These are phyloP conservation scores for Vannuccia rotundouncinata DNA, from an alignment of 2,888 invertebrate species.

Conservation along the genomic window DNA sequence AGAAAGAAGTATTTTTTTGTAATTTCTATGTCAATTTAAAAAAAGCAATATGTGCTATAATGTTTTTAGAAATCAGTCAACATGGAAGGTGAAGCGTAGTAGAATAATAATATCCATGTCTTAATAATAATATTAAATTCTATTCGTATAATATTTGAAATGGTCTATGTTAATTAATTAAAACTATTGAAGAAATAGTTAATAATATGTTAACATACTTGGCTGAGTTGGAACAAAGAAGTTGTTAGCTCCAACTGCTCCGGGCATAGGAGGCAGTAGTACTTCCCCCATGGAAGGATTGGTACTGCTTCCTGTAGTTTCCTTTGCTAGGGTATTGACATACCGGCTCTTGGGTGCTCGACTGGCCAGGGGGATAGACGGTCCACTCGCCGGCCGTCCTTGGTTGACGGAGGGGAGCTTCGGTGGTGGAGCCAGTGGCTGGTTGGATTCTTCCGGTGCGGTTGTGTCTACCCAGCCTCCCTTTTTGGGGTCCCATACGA, in stretches of 20 bases:
- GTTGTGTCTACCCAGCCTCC: background rate
- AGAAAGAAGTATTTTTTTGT: too few relatives aligned
- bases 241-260: background rate
- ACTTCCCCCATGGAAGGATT: background rate
- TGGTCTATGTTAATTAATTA: too few relatives aligned
- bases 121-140: too few relatives aligned
- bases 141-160: too few relatives aligned
- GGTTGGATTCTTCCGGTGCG: background rate
- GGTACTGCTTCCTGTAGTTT: background rate
- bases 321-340: background rate
- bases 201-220: too few relatives aligned
- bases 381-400: background rate
- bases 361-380: background rate
- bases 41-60: too few relatives aligned
- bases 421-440: background rate
- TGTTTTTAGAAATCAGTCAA: too few relatives aligned
- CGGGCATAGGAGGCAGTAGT: background rate
- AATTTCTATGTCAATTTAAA: too few relatives aligned
- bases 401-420: background rate
- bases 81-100: too few relatives aligned
- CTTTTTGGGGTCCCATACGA: background rate
- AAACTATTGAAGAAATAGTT: too few relatives aligned
- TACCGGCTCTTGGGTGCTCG: background rate
- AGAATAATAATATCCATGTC: too few relatives aligned
- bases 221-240: background rate